Percentiles rank a stretch among this genome's conserved stretches.
These are phyloP conservation scores for Pedetes capensis DNA, from an alignment of 2,113 vertebrate genomes.

Conservation along the genomic window DNA sequence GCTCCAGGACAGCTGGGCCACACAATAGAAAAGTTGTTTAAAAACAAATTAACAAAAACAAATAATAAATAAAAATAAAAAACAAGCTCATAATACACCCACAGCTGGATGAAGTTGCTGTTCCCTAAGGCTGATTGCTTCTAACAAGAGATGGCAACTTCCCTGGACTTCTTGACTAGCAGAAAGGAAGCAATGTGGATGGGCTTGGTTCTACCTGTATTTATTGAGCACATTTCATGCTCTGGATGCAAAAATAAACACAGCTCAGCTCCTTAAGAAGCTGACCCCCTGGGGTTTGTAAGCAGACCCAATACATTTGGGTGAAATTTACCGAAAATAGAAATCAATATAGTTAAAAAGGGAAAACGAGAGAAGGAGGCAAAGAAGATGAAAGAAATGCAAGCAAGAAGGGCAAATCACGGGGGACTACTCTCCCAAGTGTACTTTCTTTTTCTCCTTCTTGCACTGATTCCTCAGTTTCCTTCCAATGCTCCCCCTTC, in stretches of 20 bases:
- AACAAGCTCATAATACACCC: not conserved
- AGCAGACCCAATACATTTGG: not conserved
- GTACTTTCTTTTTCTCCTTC: not conserved
- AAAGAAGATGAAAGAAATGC: not conserved
- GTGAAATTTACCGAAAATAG: not conserved
- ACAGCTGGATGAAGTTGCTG: not conserved
- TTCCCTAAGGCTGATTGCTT: not conserved
- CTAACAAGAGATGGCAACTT: not conserved
- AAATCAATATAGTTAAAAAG: not conserved
- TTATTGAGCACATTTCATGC: not conserved
- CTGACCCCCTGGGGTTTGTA: not conserved
- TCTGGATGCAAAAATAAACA: conserved; percentile 20
- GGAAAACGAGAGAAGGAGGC: not conserved
- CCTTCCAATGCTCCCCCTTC: not conserved
- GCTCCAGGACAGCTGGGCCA: not conserved
- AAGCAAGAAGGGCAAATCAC: not conserved
- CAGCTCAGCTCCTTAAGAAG: not conserved
- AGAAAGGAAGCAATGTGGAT: not conserved
- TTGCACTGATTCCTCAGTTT: not conserved
- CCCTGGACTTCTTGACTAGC: not conserved
- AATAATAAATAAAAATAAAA: not conserved
- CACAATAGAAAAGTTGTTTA: not conserved
- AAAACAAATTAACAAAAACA: not conserved
- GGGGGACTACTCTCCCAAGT: not conserved
- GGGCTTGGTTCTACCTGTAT: not conserved